phyloP scores from a whole-genome alignment of 2,888 invertebrate species.

The Herminia tarsipennalis region DNA sequence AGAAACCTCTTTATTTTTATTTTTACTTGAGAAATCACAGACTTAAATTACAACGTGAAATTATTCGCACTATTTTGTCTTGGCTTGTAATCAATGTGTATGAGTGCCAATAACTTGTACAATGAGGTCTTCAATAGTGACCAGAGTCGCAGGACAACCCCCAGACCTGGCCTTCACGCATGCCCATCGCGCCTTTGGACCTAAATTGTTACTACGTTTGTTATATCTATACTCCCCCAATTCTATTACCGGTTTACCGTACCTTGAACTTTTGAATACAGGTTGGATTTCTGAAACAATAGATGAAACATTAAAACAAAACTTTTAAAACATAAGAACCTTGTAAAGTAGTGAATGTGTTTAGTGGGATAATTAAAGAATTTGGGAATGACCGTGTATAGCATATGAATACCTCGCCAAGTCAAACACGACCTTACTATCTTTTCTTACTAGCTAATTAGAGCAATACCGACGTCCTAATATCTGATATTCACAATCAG shows the following conservation, averaged over 20 bases:
- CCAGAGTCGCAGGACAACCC: conserved; percentile 39
- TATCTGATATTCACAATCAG: no score
- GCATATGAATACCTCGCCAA: no score
- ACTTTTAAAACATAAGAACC: neutral
- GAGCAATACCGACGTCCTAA: no score
- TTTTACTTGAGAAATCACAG: neutral
- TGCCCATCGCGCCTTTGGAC: conserved; percentile 38
- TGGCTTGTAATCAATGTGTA: conserved; percentile 23
- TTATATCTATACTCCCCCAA: conserved; percentile 51
- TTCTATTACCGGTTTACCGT: conserved; percentile 51
- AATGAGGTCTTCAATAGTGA: conserved; percentile 31
- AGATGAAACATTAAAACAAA: neutral
- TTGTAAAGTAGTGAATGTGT: no score
- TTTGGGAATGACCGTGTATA: no score
- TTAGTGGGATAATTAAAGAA: no score
- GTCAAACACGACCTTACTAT: no score
- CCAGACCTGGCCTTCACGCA: conserved; percentile 32
- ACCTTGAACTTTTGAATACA: conserved; percentile 41
- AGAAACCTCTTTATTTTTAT: no score
- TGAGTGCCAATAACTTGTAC: conserved; percentile 16
- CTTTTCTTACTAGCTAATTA: no score
- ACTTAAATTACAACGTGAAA: no score
- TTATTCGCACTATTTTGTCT: no score
- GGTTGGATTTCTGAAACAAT: conserved; percentile 3
- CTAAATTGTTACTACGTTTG: conserved; percentile 28